Percentiles rank a stretch among this genome's conserved stretches.
Evolutionary conservation across 1,140 invertebrate species (phyloP).

Genomic region (Agrilus planipennis): DNA sequence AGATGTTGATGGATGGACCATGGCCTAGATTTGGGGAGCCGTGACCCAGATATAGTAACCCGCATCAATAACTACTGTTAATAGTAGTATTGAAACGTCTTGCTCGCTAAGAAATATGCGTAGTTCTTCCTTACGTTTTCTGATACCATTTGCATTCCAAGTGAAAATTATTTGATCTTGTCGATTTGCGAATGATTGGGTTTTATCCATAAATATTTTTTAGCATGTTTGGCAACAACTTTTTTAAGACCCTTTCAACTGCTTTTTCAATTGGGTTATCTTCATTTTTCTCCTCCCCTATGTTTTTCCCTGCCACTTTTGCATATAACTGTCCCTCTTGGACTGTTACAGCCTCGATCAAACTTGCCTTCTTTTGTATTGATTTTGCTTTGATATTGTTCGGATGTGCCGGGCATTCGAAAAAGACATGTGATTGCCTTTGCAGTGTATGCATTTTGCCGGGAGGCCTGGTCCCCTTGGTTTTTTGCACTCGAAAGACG

Average conservation of each 20-base stretch:
- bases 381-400: neutral
- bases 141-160: conserved; percentile 3
- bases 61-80: no score
- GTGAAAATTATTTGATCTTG: no score
- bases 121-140: neutral
- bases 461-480: neutral
- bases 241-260: no score
- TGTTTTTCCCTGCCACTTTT: neutral
- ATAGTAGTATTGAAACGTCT: neutral
- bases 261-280: no score
- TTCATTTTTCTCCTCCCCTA: neutral
- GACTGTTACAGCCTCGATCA: neutral
- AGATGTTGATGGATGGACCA: no score
- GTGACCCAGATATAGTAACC: no score
- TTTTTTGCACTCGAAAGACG: no score
- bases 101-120: neutral
- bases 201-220: no score
- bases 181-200: no score
- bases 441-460: neutral
- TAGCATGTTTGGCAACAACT: no score
- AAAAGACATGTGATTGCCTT: neutral
- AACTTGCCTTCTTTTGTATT: neutral
- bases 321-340: neutral
- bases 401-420: neutral
- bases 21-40: no score